These are phyloP conservation scores for Camelus bactrianus DNA, from an alignment of 2,113 vertebrate genomes.

Conservation along the genomic window DNA sequence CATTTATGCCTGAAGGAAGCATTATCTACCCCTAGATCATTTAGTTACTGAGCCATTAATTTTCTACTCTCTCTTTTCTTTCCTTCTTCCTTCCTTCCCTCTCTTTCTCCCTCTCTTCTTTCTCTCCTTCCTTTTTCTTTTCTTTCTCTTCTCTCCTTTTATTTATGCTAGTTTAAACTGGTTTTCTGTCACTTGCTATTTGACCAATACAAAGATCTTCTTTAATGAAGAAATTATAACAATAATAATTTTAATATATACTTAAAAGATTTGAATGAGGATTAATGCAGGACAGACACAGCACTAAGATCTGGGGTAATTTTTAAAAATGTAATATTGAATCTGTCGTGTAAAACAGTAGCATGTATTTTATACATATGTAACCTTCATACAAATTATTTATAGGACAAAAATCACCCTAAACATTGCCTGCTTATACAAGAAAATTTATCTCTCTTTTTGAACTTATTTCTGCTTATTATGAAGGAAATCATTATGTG, in stretches of 20 bases:
- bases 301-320: neutral
- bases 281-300: neutral
- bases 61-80: neutral
- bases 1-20: neutral
- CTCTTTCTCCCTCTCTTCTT: neutral
- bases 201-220: neutral
- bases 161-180: neutral
- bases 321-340: neutral
- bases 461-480: neutral
- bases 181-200: neutral
- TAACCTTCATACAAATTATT: neutral
- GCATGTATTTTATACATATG: neutral
- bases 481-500: conserved; percentile 10
- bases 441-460: conserved; percentile 40
- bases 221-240: neutral
- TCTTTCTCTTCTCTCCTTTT: neutral
- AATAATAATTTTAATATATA: neutral
- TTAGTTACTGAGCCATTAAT: neutral
- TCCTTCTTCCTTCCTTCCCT: neutral
- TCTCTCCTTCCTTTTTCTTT: neutral
- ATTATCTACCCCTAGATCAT: neutral
- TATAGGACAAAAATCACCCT: neutral
- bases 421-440: neutral
- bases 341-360: neutral
- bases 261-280: neutral